These are phyloP conservation scores for Abrostola triplasia DNA, from an alignment of 2,888 invertebrate species.

Conservation along the genomic window DNA sequence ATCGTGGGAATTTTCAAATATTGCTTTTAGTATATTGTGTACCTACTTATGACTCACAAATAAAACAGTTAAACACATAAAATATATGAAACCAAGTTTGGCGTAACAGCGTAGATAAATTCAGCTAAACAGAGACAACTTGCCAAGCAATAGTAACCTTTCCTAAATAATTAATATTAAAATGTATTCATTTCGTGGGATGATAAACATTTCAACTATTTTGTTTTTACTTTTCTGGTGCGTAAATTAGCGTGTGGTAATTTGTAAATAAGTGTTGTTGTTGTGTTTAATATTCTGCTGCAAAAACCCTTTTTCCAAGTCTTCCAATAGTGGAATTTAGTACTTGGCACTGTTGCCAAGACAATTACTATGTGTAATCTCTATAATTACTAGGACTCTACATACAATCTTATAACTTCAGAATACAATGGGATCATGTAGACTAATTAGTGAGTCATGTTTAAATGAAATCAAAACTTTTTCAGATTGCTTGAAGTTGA, in stretches of 20 bases:
- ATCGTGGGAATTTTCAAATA: too few relatives aligned
- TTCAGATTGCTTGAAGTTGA: too few relatives aligned
- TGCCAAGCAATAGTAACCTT: background rate
- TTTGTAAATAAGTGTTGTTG: background rate
- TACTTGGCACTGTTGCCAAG: conserved; percentile 36
- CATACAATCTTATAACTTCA: background rate
- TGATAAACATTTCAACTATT: background rate
- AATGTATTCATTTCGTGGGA: background rate
- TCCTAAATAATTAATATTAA: background rate
- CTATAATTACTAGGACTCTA: conserved; percentile 2
- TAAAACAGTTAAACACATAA: too few relatives aligned
- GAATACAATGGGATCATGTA: background rate
- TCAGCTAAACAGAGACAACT: conserved; percentile 1
- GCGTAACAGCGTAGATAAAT: background rate
- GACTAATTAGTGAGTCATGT: too few relatives aligned
- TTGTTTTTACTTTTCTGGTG: background rate
- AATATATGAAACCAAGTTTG: background rate
- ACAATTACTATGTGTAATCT: conserved; percentile 8
- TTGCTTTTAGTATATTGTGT: too few relatives aligned
- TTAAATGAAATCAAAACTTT: too few relatives aligned
- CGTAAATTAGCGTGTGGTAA: background rate
- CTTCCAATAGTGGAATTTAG: conserved; percentile 14
- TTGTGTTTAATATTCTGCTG: conserved; percentile 14
- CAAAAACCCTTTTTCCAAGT: conserved; percentile 23
- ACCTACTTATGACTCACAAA: too few relatives aligned